Conservation (phyloP, 37 sponge, comb jelly and placozoan species). For the Geodia barretti region DNA sequence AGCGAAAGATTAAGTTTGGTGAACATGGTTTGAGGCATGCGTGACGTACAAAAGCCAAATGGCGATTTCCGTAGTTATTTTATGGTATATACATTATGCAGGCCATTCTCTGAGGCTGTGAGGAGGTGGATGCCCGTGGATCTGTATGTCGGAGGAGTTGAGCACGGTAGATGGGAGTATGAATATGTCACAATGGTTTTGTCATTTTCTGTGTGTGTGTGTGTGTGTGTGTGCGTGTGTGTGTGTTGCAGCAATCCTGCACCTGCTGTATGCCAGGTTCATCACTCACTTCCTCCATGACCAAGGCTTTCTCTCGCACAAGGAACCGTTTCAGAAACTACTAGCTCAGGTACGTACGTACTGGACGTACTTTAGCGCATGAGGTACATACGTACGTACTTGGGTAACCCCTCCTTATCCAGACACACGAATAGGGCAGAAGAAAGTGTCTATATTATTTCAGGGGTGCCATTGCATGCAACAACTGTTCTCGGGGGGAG, state of each 20-base stretch:
- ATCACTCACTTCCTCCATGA: constrained; percentile 80
- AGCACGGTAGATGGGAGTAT: constrained; percentile 64
- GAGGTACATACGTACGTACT: too few species aligned
- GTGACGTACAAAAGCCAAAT: not conserved
- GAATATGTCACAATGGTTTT: not conserved
- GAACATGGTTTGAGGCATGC: not conserved
- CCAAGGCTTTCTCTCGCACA: constrained; percentile 56
- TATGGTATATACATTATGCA: not conserved
- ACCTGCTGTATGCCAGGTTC: constrained; percentile 89
- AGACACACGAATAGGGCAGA: too few species aligned
- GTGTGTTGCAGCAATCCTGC: constrained; percentile 84
- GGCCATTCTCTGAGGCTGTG: constrained; percentile 51
- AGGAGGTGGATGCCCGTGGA: constrained; percentile 81
- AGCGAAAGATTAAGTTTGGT: too few species aligned
- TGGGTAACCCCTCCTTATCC: too few species aligned
- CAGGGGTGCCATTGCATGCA: too few species aligned
- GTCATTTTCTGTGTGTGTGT: not conserved
- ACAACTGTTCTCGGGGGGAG: too few species aligned
- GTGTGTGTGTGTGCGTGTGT: not conserved
- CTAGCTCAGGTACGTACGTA: constrained; percentile 78
- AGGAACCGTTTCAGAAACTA: constrained; percentile 80
- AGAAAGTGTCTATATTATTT: too few species aligned
- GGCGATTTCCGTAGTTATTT: too few species aligned
- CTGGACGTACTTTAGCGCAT: too few species aligned
- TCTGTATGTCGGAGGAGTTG: constrained; percentile 82